Conservation (phyloP, 1,140 invertebrate species). For the Lutraria rhynchaena region DNA sequence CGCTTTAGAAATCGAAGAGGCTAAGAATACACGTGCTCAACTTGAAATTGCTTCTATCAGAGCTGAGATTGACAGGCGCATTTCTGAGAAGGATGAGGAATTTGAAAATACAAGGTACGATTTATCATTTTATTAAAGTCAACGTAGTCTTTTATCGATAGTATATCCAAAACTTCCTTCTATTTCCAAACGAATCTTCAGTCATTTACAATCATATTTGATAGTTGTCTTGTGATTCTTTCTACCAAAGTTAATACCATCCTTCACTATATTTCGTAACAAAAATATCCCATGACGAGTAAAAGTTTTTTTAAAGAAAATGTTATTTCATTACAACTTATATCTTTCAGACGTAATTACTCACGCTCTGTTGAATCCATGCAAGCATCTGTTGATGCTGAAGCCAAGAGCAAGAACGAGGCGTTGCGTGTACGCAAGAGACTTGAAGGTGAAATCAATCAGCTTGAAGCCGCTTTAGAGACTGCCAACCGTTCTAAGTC, state of each 20-base stretch:
- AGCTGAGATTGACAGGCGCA: conserved; percentile 98
- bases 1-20: conserved; percentile 93
- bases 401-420: conserved; percentile 99
- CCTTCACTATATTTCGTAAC: not conserved
- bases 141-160: not conserved
- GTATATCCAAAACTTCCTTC: no score
- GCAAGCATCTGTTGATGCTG: conserved; percentile 99
- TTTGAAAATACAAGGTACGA: conserved; percentile 95
- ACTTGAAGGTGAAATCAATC: conserved; percentile 99
- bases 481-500: conserved; percentile 88
- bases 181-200: not conserved
- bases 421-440: conserved; percentile 99
- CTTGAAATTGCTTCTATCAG: conserved; percentile 97
- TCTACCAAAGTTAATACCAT: not conserved
- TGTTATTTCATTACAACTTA: no score
- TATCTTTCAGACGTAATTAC: conserved; percentile 94
- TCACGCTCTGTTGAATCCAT: conserved; percentile 99
- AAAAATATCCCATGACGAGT: not conserved
- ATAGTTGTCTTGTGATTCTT: not conserved
- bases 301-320: not conserved
- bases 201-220: not conserved
- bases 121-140: not conserved
- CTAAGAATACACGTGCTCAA: conserved; percentile 92
- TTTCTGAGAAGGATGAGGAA: conserved; percentile 99
- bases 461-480: conserved; percentile 98